Percentiles rank a stretch among this genome's conserved stretches.
Conservation (phyloP, 1,140 invertebrate species). For the Eupristina koningsbergeri region DNA sequence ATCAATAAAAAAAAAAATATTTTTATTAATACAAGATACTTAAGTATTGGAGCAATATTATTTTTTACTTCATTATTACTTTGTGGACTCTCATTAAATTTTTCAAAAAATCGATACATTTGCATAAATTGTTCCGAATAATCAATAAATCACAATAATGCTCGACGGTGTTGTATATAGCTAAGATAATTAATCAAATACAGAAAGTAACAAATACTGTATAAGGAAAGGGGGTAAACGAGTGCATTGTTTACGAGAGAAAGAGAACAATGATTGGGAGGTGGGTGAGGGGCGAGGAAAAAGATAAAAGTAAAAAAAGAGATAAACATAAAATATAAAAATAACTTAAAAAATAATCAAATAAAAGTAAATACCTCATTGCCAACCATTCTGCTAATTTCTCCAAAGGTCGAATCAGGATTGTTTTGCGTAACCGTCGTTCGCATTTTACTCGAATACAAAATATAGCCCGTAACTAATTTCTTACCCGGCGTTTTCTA, state of each 20-base stretch:
- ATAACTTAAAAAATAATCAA: slow-evolving; percentile 48
- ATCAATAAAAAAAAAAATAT: no score
- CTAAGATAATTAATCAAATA: not conserved
- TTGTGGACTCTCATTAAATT: not conserved
- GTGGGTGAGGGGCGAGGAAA: no score
- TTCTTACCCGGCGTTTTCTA: slow-evolving; percentile 87
- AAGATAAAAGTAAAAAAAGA: not conserved
- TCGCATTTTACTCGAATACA: slow-evolving; percentile 97
- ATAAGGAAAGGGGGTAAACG: not conserved
- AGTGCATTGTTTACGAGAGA: not conserved
- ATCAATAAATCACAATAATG: no score
- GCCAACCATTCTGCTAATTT: slow-evolving; percentile 97
- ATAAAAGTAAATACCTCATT: slow-evolving; percentile 81
- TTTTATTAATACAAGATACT: no score
- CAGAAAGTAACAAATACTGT: not conserved
- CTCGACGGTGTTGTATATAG: not conserved
- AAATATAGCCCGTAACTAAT: slow-evolving; percentile 97
- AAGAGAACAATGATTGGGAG: not conserved
- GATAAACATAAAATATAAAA: slow-evolving; percentile 14
- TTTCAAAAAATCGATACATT: not conserved
- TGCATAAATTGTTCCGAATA: not conserved
- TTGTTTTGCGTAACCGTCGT: slow-evolving; percentile 90
- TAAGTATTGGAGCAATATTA: no score
- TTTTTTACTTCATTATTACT: not conserved
- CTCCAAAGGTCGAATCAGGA: slow-evolving; percentile 95